Evolutionary conservation across 2,797 vertebrate species (phyloP), one percentile per base, ranked within the genome.

Genomic region (Triplophysa bombifrons): DNA sequence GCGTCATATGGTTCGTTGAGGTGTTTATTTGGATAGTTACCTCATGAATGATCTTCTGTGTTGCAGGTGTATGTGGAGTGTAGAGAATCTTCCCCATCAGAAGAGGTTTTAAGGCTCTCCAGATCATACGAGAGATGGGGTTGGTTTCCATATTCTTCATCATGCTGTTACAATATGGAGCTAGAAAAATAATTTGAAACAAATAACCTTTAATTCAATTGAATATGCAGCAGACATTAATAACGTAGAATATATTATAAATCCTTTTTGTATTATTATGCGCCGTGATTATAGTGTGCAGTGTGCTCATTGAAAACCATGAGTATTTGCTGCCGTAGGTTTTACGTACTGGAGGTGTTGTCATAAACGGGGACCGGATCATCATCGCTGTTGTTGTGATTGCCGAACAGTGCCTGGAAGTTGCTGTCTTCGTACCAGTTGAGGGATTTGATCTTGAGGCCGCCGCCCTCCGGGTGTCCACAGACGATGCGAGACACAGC

Each of bases 351-450:
- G 83, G 96, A 95, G 6, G 96, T 94, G 86, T 99, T 99, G 92
- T 99, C 98, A 17, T 99, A 99, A 80, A 90, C 90, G 0, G 86
- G 58, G 3, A 87, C 50, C 0, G 89, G 12, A 10, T 92, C 85
- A 0, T 98, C 96, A 0, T 98, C 96, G 17, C 95, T 97, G 17
- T 93, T 94, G 89, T 90, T 93, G 27, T 96, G 88, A 66, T 94
- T 95, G n/a, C 96, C 95, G 0, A 99, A 98, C 20, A 99, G 86
- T 0, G 96, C 95, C 90, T 99, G 98, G 93, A 97, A 98, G 91
- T 99, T 99, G 88, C 95, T 95, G 91, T 99, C 98, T 78, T 99
- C 98, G 0, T 98, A 98, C 97, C 97, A 98, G 92, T 99, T 99
- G 73, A 98, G 95, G 41, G 96, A 98, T 79, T 98, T 98, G 89